phyloP scores from a whole-genome alignment of 2,113 vertebrate species.

The Panthera tigris region DNA sequence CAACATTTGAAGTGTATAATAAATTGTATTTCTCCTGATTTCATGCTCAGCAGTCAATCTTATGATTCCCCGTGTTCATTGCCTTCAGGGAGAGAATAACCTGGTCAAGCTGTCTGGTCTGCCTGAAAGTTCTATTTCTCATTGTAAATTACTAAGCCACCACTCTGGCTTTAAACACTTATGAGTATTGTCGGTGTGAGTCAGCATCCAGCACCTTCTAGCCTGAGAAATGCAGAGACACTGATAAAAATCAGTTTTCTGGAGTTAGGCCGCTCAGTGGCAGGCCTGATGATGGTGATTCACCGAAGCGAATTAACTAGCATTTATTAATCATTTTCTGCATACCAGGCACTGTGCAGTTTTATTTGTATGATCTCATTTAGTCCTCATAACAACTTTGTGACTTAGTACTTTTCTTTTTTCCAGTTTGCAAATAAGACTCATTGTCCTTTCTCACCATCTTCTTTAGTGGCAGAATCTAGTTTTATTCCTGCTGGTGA shows the following conservation, averaged over 20 bases:
- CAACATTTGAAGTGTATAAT: conserved; percentile 12
- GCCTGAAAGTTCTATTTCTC: conserved; percentile 43
- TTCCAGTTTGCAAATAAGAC: conserved; percentile 35
- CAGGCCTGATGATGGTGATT: conserved; percentile 48
- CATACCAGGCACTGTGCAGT: background rate
- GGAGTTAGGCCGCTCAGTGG: background rate
- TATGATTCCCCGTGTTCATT: conserved; percentile 43
- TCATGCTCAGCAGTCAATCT: conserved; percentile 37
- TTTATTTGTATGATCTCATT: conserved; percentile 55
- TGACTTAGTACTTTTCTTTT: background rate
- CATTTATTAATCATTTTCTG: conserved; percentile 55
- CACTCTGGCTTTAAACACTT: conserved; percentile 58
- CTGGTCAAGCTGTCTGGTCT: conserved; percentile 59
- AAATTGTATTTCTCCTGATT: conserved; percentile 45
- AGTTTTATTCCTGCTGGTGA: background rate
- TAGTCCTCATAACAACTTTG: conserved; percentile 32
- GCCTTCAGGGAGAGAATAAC: conserved; percentile 42
- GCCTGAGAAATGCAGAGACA: conserved; percentile 42
- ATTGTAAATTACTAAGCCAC: conserved; percentile 52
- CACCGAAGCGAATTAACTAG: conserved; percentile 43
- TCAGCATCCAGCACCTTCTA: conserved; percentile 50
- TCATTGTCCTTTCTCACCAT: background rate
- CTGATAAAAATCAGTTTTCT: conserved; percentile 67
- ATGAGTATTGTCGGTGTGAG: conserved; percentile 53
- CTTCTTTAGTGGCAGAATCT: background rate